A percentile compares a stretch with the other conserved stretches of the same genome.
Evolutionary conservation across 2,888 invertebrate species (phyloP).

Genomic region (Ophion obscuratus): DNA sequence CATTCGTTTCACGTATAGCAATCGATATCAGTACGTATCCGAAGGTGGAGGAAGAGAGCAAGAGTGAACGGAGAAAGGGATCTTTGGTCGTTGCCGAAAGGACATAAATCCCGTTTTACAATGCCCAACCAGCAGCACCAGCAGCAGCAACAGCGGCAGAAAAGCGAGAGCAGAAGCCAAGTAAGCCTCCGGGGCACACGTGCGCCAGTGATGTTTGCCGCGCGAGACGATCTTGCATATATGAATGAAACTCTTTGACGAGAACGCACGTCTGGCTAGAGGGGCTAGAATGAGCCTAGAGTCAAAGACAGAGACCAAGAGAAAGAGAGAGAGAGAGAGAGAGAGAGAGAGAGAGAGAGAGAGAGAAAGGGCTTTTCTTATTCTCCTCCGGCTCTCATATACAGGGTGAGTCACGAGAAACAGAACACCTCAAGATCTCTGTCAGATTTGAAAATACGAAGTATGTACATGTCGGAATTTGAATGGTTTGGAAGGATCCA

Average conservation of each 20-base stretch:
- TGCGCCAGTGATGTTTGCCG: constrained; percentile 80
- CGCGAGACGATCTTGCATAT: constrained; percentile 67
- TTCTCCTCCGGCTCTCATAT: constrained; percentile 2
- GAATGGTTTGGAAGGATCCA: too few species aligned
- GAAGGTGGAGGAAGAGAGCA: constrained; percentile 24
- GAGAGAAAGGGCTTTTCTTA: constrained; percentile 4
- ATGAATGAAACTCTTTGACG: constrained; percentile 74
- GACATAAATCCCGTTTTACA: constrained; percentile 77
- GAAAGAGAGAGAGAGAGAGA: not conserved
- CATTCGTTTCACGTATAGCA: not conserved
- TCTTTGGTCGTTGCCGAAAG: constrained; percentile 76
- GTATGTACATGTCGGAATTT: too few species aligned
- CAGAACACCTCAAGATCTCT: too few species aligned
- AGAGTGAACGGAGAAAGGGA: constrained; percentile 61
- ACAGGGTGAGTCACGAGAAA: not conserved
- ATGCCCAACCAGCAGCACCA: constrained; percentile 55
- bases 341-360: constrained; percentile 15
- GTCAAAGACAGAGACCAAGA: not conserved
- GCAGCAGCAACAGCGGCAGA: constrained; percentile 1
- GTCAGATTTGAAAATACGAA: too few species aligned
- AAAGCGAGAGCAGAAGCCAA: constrained; percentile 57
- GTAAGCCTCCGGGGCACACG: constrained; percentile 72
- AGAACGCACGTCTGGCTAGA: constrained; percentile 35
- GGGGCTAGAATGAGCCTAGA: constrained; percentile 18
- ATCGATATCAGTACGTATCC: not conserved